Evolutionary conservation across 2,888 invertebrate species (phyloP).

Genomic region (Campoplex nolae): DNA sequence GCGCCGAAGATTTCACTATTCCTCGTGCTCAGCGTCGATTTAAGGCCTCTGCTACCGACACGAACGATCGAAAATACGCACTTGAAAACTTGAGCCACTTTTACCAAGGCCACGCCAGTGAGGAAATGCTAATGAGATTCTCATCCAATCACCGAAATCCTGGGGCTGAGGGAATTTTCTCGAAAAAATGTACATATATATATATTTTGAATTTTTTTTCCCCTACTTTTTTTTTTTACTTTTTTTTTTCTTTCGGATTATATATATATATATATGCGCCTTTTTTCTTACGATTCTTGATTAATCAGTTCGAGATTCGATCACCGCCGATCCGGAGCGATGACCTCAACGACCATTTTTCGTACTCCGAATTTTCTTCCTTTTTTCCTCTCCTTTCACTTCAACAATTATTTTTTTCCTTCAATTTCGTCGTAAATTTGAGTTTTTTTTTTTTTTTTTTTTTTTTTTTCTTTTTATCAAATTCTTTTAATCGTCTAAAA

Average conservation of each 20-base stretch:
- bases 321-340: neutral
- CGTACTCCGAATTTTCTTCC: neutral
- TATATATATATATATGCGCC: neutral
- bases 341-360: neutral
- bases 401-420: neutral
- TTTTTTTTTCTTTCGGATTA: neutral
- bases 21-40: neutral
- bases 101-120: neutral
- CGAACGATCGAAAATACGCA: neutral
- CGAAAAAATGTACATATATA: constrained; percentile 15
- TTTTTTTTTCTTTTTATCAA: too few species aligned
- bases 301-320: constrained; percentile 8
- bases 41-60: neutral
- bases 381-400: neutral
- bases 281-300: constrained; percentile 8
- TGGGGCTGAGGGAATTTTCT: neutral
- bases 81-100: neutral
- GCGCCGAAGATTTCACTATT: neutral
- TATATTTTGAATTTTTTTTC: neutral
- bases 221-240: neutral
- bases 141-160: neutral
- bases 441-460: too few species aligned
- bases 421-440: neutral
- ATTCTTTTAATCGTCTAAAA: too few species aligned
- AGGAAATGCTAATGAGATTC: neutral